Evolutionary conservation across 2,888 invertebrate genomes (phyloP).

Genomic region (Steromphala cineraria): DNA sequence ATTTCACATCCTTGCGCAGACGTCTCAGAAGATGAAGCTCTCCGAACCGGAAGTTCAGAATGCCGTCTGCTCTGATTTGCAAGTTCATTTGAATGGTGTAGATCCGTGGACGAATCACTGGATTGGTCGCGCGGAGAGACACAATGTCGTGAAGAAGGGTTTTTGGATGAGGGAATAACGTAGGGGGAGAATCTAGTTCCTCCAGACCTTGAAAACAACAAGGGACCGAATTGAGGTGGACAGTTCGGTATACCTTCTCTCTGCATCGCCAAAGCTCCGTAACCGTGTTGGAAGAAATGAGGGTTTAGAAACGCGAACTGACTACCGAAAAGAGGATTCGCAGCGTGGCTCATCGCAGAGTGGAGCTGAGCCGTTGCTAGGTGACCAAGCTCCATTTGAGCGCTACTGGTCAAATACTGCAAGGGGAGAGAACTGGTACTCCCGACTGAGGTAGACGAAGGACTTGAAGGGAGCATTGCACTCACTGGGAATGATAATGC

Average conservation of each 20-base stretch:
- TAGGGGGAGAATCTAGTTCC: slow-evolving; percentile 92
- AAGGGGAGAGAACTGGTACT: slow-evolving; percentile 20
- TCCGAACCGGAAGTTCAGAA: not conserved
- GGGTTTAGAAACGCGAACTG: slow-evolving; percentile 25
- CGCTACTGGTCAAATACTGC: slow-evolving; percentile 21
- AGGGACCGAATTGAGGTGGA: slow-evolving; percentile 51
- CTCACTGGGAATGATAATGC: slow-evolving; percentile 38
- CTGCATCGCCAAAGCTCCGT: slow-evolving; percentile 2
- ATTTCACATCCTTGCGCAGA: slow-evolving; percentile 27
- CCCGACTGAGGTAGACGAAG: not conserved
- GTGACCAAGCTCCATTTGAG: slow-evolving; percentile 29
- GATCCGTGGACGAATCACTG: not conserved
- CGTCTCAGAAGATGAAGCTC: not conserved
- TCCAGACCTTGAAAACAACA: slow-evolving; percentile 77
- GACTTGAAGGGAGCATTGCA: slow-evolving; percentile 28
- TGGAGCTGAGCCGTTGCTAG: slow-evolving; percentile 27
- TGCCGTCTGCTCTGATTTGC: slow-evolving; percentile 3
- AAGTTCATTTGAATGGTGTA: not conserved
- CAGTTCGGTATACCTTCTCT: slow-evolving; percentile 4
- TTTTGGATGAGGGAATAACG: slow-evolving; percentile 79
- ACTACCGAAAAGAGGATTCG: slow-evolving; percentile 23
- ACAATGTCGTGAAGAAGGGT: not conserved
- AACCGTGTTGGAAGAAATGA: slow-evolving; percentile 17
- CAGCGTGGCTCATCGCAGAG: slow-evolving; percentile 11
- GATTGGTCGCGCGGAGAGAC: not conserved